Evolutionary conservation across 2,113 vertebrate species (phyloP).

Genomic region (Dasyurus viverrinus): DNA sequence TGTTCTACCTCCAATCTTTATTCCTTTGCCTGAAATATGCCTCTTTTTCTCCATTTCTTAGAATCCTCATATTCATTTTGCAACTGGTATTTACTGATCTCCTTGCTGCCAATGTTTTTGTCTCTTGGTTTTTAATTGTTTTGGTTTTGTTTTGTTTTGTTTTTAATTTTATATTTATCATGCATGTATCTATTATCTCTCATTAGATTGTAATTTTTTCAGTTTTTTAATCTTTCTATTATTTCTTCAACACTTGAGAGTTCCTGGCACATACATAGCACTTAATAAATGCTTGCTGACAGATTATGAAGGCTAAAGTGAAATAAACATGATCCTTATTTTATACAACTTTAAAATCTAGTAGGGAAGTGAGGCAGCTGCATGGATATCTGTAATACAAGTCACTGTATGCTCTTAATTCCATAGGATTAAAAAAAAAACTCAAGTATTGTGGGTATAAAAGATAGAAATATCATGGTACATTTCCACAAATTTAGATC

Average conservation of each 20-base stretch:
- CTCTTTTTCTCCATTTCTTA: neutral
- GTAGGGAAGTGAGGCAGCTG: neutral
- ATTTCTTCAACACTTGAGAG: neutral
- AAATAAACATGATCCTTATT: neutral
- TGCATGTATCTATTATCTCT: neutral
- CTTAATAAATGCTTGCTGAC: neutral
- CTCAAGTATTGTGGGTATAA: neutral
- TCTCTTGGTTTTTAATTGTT: too few relatives aligned
- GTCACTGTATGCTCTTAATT: neutral
- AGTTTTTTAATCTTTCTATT: neutral
- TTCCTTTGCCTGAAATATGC: neutral
- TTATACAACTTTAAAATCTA: neutral
- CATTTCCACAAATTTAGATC: neutral
- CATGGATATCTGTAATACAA: neutral
- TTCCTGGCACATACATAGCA: neutral
- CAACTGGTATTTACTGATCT: neutral
- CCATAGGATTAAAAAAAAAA: neutral
- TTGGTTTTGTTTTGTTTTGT: too few relatives aligned
- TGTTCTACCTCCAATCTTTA: neutral
- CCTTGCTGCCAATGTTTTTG: neutral
- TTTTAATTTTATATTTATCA: neutral
- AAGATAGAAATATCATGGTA: neutral
- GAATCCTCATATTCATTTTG: neutral
- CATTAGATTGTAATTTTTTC: neutral
- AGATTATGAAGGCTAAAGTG: neutral